Conservation (phyloP, 1,140 invertebrate genomes). For the Colletes latitarsis region DNA sequence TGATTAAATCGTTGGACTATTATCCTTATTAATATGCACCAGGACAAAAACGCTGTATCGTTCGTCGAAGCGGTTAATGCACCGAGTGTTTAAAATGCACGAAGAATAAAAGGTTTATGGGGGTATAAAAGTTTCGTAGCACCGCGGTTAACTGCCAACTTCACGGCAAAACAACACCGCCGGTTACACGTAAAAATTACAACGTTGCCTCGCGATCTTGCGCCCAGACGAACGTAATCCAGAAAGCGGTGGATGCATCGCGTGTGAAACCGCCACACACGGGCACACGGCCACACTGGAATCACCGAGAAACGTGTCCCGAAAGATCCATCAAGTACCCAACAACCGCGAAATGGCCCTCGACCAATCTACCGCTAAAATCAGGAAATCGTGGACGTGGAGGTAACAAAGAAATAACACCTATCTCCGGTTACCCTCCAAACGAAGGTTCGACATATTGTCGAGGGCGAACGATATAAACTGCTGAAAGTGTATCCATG, state of each 20-base stretch:
- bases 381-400: constrained; percentile 50
- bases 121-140: constrained; percentile 25
- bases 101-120: constrained; percentile 23
- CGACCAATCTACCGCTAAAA: constrained; percentile 61
- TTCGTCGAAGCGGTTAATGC: background rate
- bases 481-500: no score
- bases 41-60: background rate
- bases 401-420: constrained; percentile 45
- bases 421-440: background rate
- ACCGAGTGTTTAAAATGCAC: constrained; percentile 14
- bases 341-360: constrained; percentile 61
- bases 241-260: background rate
- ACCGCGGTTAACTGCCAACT: background rate
- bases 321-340: constrained; percentile 63
- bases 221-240: constrained; percentile 20
- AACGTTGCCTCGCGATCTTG: background rate
- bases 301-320: constrained; percentile 43
- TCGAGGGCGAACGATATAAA: background rate
- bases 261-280: background rate
- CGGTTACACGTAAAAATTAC: constrained; percentile 25
- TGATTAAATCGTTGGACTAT: background rate
- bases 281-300: constrained; percentile 3
- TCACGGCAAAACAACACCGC: background rate
- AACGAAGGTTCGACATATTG: constrained; percentile 1
- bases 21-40: no score